Evolutionary conservation across 2,113 vertebrate genomes (phyloP).

Genomic region (Danio rerio): GRCz12tu NC_133196.1:17441001-17441500

Average conservation of each 20-base stretch:
- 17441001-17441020: conserved; percentile 53
- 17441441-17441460: too few species aligned
- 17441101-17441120: neutral
- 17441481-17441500: too few species aligned
- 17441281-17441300: neutral
- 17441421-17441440: too few species aligned
- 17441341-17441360: too few species aligned
- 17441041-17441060: conserved; percentile 45
- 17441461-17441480: too few species aligned
- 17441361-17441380: too few species aligned
- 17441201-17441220: neutral
- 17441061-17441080: neutral
- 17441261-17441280: neutral
- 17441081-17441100: conserved; percentile 47
- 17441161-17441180: conserved; percentile 26
- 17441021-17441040: conserved; percentile 44
- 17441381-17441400: too few species aligned
- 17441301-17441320: neutral
- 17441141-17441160: neutral
- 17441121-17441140: conserved; percentile 10
- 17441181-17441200: neutral
- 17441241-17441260: neutral
- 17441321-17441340: neutral
- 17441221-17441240: neutral
- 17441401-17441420: too few species aligned